Evolutionary conservation across 2,797 vertebrate species (phyloP), one percentile per base, ranked within the genome.

Genomic region (Poecilia gillii): DNA sequence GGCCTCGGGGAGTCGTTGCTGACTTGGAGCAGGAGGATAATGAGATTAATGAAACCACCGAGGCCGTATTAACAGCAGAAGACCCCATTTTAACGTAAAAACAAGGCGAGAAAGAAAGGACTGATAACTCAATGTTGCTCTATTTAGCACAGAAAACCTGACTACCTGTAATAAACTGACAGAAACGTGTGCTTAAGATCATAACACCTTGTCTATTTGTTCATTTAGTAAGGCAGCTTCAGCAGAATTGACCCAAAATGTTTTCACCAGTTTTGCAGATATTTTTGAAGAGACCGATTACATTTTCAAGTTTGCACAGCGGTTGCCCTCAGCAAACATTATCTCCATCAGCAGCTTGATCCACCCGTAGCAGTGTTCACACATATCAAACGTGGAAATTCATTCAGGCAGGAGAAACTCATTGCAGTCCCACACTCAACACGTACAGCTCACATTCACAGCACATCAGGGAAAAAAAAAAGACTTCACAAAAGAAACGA

Each of bases 11-110:
- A 92, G 84, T 81, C 86, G 86, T 91, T 91, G 78, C 86, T 92
- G 85, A 88, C 87, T 94, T 90, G 87, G 83, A 87, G 88, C 81
- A 88, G 86, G 78, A 84, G 87, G 83, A 75, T 93, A 92, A 95
- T 90, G 78, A 92, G 80, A 95, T 93, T 91, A 93, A 76, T 72
- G 76, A 81, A 90, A 82, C 75, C 86, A 89, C 81, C 5, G 45
- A 90, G 75, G 84, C 81, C 83, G 76, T 6, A 71, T 89, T 90
- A 88, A 83, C 70, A 47, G 62, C 80, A 84, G 57, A 23, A 85
- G 76, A 64, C 80, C 81, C 75, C 77, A 57, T 75, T 75, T 36
- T 81, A 78, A 87, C 80, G 80, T 74, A 71, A 78, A 78, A 86
- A 73, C 70, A 68, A 83, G 76, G 87, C 41, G 77, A 87, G 57